phyloP scores from a whole-genome alignment of 2,113 vertebrate genomes.

The Dipodomys ordii region DNA sequence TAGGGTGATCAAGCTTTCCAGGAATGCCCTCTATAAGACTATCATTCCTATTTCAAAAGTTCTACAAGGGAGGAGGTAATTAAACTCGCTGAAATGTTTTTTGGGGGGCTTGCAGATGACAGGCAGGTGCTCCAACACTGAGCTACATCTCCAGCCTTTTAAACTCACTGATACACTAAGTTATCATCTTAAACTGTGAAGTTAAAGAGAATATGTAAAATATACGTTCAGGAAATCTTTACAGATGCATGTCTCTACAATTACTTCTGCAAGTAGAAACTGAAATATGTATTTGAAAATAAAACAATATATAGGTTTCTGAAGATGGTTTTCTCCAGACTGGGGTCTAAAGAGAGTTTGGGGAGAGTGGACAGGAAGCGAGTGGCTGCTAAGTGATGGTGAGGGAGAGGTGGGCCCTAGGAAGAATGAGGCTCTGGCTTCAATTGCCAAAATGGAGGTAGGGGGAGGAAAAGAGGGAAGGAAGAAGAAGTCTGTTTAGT shows the following conservation, averaged over 20 bases:
- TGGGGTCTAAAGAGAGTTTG: not conserved
- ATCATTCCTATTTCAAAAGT: not conserved
- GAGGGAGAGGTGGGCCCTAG: too few species aligned
- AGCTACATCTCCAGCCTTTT: too few species aligned
- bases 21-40: not conserved
- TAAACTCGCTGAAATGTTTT: not conserved
- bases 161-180: too few species aligned
- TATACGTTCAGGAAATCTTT: not conserved
- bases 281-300: not conserved
- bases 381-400: too few species aligned
- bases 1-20: not conserved
- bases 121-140: too few species aligned
- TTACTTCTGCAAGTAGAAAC: not conserved
- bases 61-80: not conserved
- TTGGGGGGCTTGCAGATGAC: too few species aligned
- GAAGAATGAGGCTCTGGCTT: too few species aligned
- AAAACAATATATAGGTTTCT: not conserved
- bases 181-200: not conserved
- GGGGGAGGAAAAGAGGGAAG: not conserved
- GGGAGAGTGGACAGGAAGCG: too few species aligned
- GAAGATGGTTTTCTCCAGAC: not conserved
- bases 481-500: not conserved
- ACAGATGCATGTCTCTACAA: not conserved
- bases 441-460: too few species aligned
- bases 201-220: conserved; percentile 27